Evolutionary conservation across 2,888 invertebrate species (phyloP).

Genomic region (Pimpla rufipes): DNA sequence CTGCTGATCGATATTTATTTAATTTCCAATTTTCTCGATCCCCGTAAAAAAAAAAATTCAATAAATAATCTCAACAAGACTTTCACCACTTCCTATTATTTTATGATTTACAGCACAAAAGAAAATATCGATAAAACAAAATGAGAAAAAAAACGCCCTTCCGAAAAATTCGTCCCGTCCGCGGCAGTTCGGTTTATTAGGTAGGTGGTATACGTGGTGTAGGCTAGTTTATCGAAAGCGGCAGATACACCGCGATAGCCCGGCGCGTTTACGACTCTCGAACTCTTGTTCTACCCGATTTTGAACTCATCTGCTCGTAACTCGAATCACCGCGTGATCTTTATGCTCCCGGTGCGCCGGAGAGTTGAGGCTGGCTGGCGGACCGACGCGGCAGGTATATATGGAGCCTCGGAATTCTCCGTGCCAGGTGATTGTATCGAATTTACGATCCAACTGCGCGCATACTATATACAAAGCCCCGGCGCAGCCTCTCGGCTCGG

Average conservation of each 20-base stretch:
- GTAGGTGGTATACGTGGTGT: constrained; percentile 28
- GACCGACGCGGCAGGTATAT: not conserved
- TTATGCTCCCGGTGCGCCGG: constrained; percentile 56
- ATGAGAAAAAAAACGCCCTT: constrained; percentile 27
- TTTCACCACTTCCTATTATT: not conserved
- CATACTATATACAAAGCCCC: constrained; percentile 62
- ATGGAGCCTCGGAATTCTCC: constrained; percentile 32
- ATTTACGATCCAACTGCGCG: constrained; percentile 72
- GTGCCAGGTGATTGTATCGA: constrained; percentile 68
- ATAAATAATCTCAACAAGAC: not conserved
- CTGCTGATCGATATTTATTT: not conserved
- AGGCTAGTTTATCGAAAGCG: constrained; percentile 60
- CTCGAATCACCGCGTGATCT: constrained; percentile 65
- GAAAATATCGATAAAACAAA: constrained; percentile 38
- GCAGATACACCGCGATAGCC: constrained; percentile 63
- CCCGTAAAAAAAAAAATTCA: no score
- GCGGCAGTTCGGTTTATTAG: constrained; percentile 41
- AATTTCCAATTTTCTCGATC: no score
- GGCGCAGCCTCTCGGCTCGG: not conserved
- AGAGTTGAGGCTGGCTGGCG: not conserved
- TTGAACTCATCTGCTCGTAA: constrained; percentile 68
- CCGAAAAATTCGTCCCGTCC: constrained; percentile 40
- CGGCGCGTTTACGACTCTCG: constrained; percentile 64
- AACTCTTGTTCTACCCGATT: constrained; percentile 69
- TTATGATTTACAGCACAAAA: not conserved